Evolutionary conservation across 2,797 vertebrate species (phyloP), one percentile per base, ranked within the genome.

Genomic region (Thunnus albacares): DNA sequence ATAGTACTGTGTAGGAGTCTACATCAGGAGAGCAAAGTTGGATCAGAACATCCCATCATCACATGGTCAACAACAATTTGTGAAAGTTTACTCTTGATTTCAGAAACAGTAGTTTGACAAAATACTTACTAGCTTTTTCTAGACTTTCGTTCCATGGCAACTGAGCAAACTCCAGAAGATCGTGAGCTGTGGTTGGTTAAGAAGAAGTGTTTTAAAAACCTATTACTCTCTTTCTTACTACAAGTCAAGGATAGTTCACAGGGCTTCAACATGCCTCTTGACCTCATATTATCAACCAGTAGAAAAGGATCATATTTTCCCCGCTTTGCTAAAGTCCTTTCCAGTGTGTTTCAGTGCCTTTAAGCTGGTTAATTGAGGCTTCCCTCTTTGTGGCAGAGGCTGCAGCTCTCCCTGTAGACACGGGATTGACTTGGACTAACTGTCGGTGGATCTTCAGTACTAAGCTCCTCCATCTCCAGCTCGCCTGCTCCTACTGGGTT

Each of bases 381-480:
- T 76, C 74, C 47, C 89, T 93, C 92, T 94, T 94, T 94, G 93
- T 95, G 94, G 82, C 85, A 84, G 87, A 72, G 64, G 73, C 92
- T 89, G 82, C 93, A 94, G 93, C 95, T 95, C 94, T 95, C 95
- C 94, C 95, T 93, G 93, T 93, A 96, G 96, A 97, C 96, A 96
- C 93, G 90, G 93, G 95, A 97, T 97, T 96, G 96, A 96, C 93
- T 93, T 90, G 43, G 93, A 93, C 94, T 91, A 93, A 95, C 93
- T 93, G 94, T 94, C 94, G 88, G 90, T 94, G 88, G 66, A 85
- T 93, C 91, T 96, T 90, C 75, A 77, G 91, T 90, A 89, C 96
- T 96, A 96, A 97, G 96, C 96, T 93, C 86, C 92, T 95, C 94
- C 81, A 79, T 89, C 82, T 82, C 70, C 89, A 91, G 83, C 87